Base-by-base conservation (phyloP, 30 jellyfish, hydroid and myxozoan genomes). In the Phacellophora camtschatica region DNA sequence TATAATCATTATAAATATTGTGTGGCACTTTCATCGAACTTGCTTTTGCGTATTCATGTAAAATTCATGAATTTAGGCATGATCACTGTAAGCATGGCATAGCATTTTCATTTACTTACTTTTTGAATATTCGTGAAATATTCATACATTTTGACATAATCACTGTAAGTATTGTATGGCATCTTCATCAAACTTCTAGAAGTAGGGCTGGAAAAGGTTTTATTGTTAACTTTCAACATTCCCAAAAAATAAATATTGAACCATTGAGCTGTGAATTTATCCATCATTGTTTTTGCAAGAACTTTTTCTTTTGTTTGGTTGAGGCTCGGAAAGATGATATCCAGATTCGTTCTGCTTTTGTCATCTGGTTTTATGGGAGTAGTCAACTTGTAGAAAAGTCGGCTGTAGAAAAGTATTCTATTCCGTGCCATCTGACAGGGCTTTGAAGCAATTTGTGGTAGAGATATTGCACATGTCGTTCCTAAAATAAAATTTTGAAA, bases 181-280 rank as follows among this genome's bases (percentile, higher is more conserved):
- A 46, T 16, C 4, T 10, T 46, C 49, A 33, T 66, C 0, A 65
- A 70, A 23, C 34, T 58, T 51, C 33, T 51, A 37, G 64, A 74
- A 23, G 53, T 56, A 34, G 37, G 45, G 3, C 28, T 16, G 5
- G 82, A 46, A 11, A 28, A 66, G 0, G 99, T 93, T 5, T 35
- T 84, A 36, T 93, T 93, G 68, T 77, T 77, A 37, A 93, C 43
- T 49, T 29, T 23, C 64, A 93, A 32, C 94, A 85, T 80, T 5
- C 95, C 96, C 12, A 51, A 27, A 46, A 86, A 93, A 65, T 93
- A 93, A 13, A 86, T 83, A 32, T 77, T 86, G 87, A 93, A 93
- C 97, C 97, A 93, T 45, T 83, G 93, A 8, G 99, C 88, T 12
- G 93, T 87, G 65, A 71, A 77, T 12, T 81, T 82, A 71, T 86